These are phyloP conservation scores for Brachionus rubens DNA, from an alignment of 1,140 invertebrate genomes.

Conservation along the genomic window DNA sequence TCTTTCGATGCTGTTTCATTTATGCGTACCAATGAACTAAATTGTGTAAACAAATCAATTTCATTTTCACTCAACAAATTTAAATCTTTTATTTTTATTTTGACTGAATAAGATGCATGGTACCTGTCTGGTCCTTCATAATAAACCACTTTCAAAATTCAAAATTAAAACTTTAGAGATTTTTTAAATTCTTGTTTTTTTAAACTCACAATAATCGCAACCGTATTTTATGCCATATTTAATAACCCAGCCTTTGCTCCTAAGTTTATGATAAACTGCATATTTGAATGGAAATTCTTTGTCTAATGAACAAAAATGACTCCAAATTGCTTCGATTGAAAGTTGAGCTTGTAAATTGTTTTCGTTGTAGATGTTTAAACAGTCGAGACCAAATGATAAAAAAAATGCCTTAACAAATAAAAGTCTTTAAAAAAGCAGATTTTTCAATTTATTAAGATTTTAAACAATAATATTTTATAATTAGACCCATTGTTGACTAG, in stretches of 20 bases:
- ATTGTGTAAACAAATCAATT: slow-evolving; percentile 27
- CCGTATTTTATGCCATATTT: slow-evolving; percentile 47
- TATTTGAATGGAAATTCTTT: slow-evolving; percentile 38
- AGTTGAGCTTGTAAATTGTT: background rate
- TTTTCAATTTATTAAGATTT: no score
- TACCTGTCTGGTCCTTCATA: slow-evolving; percentile 31
- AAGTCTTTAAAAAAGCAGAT: no score
- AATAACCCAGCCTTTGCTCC: slow-evolving; percentile 34
- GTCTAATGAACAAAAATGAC: background rate
- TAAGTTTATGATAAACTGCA: slow-evolving; percentile 36
- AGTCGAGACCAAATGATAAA: slow-evolving; percentile 22
- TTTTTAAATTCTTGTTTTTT: background rate
- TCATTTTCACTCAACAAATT: background rate
- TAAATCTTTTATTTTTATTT: slow-evolving; percentile 35
- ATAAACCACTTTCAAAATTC: slow-evolving; percentile 16
- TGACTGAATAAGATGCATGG: slow-evolving; percentile 32
- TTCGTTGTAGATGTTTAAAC: background rate
- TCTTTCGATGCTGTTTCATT: slow-evolving; percentile 45
- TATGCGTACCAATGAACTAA: slow-evolving; percentile 31
- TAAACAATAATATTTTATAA: no score
- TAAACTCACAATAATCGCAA: slow-evolving; percentile 22
- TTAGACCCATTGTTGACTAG: no score
- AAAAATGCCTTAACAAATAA: slow-evolving; percentile 33
- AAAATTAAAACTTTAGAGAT: background rate
- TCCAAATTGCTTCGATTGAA: background rate